Conservation (phyloP, 1,140 invertebrate species). For the Paracyclopina nana region DNA sequence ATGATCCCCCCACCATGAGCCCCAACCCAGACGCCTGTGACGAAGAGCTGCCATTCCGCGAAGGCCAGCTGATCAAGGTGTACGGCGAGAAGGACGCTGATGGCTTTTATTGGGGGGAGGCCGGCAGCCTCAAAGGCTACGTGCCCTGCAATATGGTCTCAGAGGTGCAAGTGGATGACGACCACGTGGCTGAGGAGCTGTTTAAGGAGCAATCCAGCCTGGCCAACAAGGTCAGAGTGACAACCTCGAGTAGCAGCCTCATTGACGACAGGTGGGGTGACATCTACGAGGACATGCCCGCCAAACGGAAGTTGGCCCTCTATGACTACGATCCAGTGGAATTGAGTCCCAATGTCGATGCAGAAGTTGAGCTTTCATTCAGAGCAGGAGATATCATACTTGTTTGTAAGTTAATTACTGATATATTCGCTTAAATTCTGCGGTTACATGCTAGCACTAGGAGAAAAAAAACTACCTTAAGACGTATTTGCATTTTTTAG, state of each 20-base stretch:
- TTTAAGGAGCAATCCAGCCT: slow-evolving; percentile 21
- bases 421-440: too few species aligned
- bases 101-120: slow-evolving; percentile 95
- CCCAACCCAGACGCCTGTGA: slow-evolving; percentile 92
- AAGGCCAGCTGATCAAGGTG: slow-evolving; percentile 92
- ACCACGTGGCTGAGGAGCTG: slow-evolving; percentile 27
- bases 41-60: slow-evolving; percentile 87
- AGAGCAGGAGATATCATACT: slow-evolving; percentile 51
- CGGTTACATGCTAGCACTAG: too few species aligned
- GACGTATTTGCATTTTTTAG: too few species aligned
- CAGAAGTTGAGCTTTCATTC: slow-evolving; percentile 88
- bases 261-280: slow-evolving; percentile 55
- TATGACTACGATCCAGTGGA: slow-evolving; percentile 97
- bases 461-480: too few species aligned
- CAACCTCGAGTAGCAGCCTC: slow-evolving; percentile 16
- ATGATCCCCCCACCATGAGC: slow-evolving; percentile 91
- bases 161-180: slow-evolving; percentile 50
- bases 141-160: slow-evolving; percentile 98
- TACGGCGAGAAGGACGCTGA: slow-evolving; percentile 93
- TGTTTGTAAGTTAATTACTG: too few species aligned
- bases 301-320: slow-evolving; percentile 84
- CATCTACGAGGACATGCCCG: slow-evolving; percentile 59
- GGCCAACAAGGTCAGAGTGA: slow-evolving; percentile 20
- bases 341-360: slow-evolving; percentile 92
- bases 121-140: slow-evolving; percentile 63